Percentiles rank a stretch among this genome's conserved stretches.
phyloP scores from a whole-genome alignment of 2,113 vertebrate genomes.

The Protobothrops flavoviridis region DNA sequence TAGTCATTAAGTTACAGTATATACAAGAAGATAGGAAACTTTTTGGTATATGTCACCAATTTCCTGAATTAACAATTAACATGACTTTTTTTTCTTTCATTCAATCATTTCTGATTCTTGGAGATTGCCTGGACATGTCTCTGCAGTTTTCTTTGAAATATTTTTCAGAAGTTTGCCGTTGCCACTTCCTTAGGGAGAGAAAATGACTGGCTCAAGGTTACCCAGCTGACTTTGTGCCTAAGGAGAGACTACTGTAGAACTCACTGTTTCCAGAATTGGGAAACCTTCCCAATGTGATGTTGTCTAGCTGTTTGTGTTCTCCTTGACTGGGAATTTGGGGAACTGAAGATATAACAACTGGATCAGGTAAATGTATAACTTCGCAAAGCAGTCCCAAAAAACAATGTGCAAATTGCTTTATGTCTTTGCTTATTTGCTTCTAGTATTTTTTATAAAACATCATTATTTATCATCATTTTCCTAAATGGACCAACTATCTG shows the following conservation, averaged over 20 bases:
- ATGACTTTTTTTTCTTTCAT: neutral
- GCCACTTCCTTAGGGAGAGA: neutral
- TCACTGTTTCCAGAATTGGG: neutral
- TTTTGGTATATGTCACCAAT: neutral
- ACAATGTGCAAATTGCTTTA: neutral
- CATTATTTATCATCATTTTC: neutral
- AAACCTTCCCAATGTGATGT: neutral
- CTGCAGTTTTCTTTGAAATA: neutral
- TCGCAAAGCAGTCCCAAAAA: neutral
- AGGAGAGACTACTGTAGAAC: neutral
- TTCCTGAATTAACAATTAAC: neutral
- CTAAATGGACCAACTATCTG: neutral
- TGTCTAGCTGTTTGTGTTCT: neutral
- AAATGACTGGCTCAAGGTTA: neutral
- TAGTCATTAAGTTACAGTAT: neutral
- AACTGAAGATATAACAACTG: neutral
- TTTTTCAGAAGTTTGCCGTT: neutral
- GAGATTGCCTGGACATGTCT: neutral
- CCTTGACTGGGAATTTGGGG: neutral
- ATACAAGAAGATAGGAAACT: neutral
- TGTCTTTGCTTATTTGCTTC: neutral
- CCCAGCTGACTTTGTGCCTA: neutral
- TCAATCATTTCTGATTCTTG: neutral
- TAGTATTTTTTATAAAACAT: neutral
- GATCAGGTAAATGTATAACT: neutral